These are phyloP conservation scores for Oxyteleia sp. DNA, from an alignment of 2,888 invertebrate genomes.

Conservation along the genomic window DNA sequence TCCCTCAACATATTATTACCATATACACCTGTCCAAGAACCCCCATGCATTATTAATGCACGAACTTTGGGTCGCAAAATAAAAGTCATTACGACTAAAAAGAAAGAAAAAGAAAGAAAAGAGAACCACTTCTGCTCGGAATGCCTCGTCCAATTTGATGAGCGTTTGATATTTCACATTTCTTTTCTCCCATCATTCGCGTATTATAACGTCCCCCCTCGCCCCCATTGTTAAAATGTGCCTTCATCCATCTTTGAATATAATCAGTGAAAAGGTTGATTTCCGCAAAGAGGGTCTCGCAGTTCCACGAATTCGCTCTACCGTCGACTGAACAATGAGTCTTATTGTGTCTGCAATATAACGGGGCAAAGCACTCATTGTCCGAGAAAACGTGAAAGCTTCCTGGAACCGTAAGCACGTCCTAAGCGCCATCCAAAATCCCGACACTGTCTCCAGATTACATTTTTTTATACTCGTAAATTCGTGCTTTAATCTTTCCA, in stretches of 20 bases:
- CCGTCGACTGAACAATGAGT: slow-evolving; percentile 76
- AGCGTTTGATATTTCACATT: slow-evolving; percentile 61
- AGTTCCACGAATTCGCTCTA: slow-evolving; percentile 73
- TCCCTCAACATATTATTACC: slow-evolving; percentile 30
- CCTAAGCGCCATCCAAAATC: slow-evolving; percentile 51
- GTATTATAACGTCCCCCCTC: slow-evolving; percentile 19
- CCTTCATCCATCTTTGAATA: slow-evolving; percentile 64
- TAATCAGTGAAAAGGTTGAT: slow-evolving; percentile 75
- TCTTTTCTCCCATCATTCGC: slow-evolving; percentile 53
- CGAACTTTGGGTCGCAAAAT: slow-evolving; percentile 49
- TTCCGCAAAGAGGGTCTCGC: slow-evolving; percentile 74
- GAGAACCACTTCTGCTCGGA: slow-evolving; percentile 13
- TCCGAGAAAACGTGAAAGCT: slow-evolving; percentile 78
- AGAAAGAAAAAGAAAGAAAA: slow-evolving; percentile 30
- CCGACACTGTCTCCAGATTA: slow-evolving; percentile 57
- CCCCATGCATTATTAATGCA: slow-evolving; percentile 58
- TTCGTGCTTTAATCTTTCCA: slow-evolving; percentile 56
- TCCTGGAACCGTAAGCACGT: slow-evolving; percentile 73
- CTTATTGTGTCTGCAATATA: slow-evolving; percentile 79
- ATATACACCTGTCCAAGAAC: slow-evolving; percentile 48
- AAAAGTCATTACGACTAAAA: slow-evolving; percentile 57
- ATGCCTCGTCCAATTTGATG: slow-evolving; percentile 43
- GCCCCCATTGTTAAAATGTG: slow-evolving; percentile 32
- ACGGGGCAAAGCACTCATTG: slow-evolving; percentile 78
- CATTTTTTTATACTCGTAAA: slow-evolving; percentile 45